Percentiles rank a stretch among this genome's conserved stretches.
These are phyloP conservation scores for Hirundichthys speculiger DNA, from an alignment of 2,113 vertebrate species.

Conservation along the genomic window DNA sequence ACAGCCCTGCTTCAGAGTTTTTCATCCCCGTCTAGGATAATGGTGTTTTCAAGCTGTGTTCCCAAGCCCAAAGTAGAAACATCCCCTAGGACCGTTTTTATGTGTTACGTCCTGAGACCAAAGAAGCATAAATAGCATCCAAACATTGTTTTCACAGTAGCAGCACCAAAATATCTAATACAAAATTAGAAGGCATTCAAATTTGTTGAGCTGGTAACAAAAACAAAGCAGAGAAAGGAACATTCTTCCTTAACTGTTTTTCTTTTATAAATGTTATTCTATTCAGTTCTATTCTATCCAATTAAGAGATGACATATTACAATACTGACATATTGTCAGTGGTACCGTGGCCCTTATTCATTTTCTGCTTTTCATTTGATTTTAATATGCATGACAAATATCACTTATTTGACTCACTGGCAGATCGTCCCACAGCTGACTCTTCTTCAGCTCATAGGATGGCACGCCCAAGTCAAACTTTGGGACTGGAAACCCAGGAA, in stretches of 20 bases:
- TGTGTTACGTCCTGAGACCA: conserved; percentile 29
- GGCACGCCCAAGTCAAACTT: conserved; percentile 93
- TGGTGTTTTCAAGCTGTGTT: conserved; percentile 65
- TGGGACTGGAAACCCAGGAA: conserved; percentile 94
- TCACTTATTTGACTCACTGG: conserved; percentile 83
- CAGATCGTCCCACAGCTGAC: conserved; percentile 95
- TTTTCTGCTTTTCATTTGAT: not conserved
- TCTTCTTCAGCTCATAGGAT: conserved; percentile 94
- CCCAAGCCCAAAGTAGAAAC: conserved; percentile 55
- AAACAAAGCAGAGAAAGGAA: conserved; percentile 14
- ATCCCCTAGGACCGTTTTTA: conserved; percentile 54
- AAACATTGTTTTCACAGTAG: conserved; percentile 36
- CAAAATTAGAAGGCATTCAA: conserved; percentile 36
- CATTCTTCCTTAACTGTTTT: conserved; percentile 29
- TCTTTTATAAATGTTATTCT: conserved; percentile 56
- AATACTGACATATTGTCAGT: too few species aligned
- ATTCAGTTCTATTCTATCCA: conserved; percentile 36
- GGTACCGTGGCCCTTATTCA: too few species aligned
- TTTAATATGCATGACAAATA: not conserved
- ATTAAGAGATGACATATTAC: conserved; percentile 47
- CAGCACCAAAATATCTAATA: conserved; percentile 15
- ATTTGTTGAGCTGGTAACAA: conserved; percentile 19
- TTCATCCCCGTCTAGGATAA: conserved; percentile 57
- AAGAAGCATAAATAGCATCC: conserved; percentile 49
- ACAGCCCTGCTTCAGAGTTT: conserved; percentile 60